Evolutionary conservation across 1,140 invertebrate species (phyloP), one percentile per base, ranked within the genome.

Genomic region (Samia ricini): DNA sequence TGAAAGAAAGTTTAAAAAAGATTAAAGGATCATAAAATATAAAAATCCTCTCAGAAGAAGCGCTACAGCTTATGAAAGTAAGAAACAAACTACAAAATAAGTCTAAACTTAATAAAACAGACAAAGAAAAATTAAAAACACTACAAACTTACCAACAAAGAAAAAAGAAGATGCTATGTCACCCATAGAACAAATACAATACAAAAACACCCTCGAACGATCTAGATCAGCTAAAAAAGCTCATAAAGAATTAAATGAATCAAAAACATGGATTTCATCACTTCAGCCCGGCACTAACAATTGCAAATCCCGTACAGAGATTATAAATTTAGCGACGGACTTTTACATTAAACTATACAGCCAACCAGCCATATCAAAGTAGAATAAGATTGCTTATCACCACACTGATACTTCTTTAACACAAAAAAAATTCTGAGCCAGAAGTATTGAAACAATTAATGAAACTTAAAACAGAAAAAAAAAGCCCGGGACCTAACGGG

Each of bases 61-160:
- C 61, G 20, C 58, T 71, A 54, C 18, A 75, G 10, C 66, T 71
- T 7, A 75, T 75, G 69, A 75, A 68, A 58, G 55, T 73, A 71
- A 66, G 69, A 64, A 72, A 26, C 4, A 7, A 66, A 60, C 36
- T 76, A 64, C 71, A 76, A 65, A 79, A 74, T 24, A 68, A 76
- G 29, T 23, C 62, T 4, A 72, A 68, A 51, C 36, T 72, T 72
- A 58, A 23, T n/a, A 63, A 60, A 61, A 54, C 20, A 12, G 69
- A 72, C 2, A 77, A 74, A 67, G 64, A 74, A 64, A 66, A 70
- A 8, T 49, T 77, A 33, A 52, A 61, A 61, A 19, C 48, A 12
- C 50, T 75, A 75, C 23, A 77, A 77, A 69, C n/a, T 12, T 60
- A 71, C 66, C 1, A 72, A 74, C 42, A 74, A 67, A 64, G 62